phyloP scores from a whole-genome alignment of 2,888 invertebrate species.

The Harpalus rufipes region DNA sequence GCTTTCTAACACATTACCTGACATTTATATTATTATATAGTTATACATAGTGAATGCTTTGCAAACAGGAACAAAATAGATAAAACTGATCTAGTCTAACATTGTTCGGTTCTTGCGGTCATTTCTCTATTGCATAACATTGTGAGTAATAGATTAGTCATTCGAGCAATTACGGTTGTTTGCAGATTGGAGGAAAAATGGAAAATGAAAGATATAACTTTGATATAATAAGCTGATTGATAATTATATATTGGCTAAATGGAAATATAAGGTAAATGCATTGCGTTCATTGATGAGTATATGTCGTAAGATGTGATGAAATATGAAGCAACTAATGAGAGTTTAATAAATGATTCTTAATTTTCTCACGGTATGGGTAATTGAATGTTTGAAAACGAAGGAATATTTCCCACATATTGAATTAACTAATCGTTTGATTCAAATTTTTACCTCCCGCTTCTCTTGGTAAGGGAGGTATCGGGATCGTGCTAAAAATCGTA shows the following conservation, averaged over 20 bases:
- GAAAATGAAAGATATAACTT: not conserved
- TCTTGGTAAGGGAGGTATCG: no score
- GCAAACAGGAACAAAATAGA: not conserved
- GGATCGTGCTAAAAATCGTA: no score
- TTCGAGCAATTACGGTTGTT: not conserved
- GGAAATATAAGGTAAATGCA: no score
- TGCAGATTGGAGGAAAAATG: not conserved
- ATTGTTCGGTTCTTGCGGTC: not conserved
- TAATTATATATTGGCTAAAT: not conserved
- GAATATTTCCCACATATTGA: no score
- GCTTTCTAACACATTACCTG: constrained; percentile 2
- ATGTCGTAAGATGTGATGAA: not conserved
- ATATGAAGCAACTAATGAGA: not conserved
- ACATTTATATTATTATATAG: not conserved
- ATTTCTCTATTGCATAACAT: not conserved
- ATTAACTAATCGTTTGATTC: no score
- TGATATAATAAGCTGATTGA: not conserved
- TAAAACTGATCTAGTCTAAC: not conserved
- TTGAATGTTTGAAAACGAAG: not conserved
- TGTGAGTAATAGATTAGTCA: not conserved
- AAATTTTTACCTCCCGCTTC: no score
- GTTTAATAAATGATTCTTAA: not conserved
- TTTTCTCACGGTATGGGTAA: not conserved
- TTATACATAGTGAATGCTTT: no score
- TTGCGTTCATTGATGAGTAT: no score